These are phyloP conservation scores for Alsophila aescularia DNA, from an alignment of 2,888 invertebrate genomes.

Conservation along the genomic window DNA sequence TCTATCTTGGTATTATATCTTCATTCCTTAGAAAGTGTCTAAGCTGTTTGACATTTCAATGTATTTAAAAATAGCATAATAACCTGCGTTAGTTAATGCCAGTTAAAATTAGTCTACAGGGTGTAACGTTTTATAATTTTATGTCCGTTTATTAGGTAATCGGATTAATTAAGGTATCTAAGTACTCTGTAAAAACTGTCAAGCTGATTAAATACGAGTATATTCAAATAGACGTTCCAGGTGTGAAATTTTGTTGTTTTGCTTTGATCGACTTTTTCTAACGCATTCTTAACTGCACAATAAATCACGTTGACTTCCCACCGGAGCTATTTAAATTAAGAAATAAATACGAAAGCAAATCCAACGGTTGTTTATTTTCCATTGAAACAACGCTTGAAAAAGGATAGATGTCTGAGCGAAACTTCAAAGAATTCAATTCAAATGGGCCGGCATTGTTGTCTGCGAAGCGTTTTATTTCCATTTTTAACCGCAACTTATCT, in stretches of 20 bases:
- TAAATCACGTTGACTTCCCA: conserved; percentile 25
- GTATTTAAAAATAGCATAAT: too few relatives aligned
- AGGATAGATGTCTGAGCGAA: conserved; percentile 57
- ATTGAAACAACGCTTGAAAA: conserved; percentile 53
- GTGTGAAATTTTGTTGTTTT: not conserved
- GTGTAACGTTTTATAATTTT: too few relatives aligned
- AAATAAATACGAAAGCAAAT: conserved; percentile 39
- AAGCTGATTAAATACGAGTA: too few relatives aligned
- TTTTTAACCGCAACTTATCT: conserved; percentile 64
- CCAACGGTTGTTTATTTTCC: conserved; percentile 39
- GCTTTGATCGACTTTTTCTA: not conserved
- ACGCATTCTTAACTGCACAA: not conserved
- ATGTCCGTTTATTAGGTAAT: too few relatives aligned
- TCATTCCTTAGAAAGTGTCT: too few relatives aligned
- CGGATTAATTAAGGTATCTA: too few relatives aligned
- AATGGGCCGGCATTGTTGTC: conserved; percentile 79
- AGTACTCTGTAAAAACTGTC: too few relatives aligned
- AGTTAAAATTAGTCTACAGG: too few relatives aligned
- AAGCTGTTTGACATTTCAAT: too few relatives aligned
- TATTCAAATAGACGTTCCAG: not conserved
- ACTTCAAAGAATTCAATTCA: conserved; percentile 75
- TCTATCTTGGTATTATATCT: not conserved
- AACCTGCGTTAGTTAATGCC: too few relatives aligned
- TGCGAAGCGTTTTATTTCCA: conserved; percentile 64
- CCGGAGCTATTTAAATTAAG: conserved; percentile 36